Base-by-base conservation (phyloP, 2,113 vertebrate genomes). In the Mus pahari region DNA sequence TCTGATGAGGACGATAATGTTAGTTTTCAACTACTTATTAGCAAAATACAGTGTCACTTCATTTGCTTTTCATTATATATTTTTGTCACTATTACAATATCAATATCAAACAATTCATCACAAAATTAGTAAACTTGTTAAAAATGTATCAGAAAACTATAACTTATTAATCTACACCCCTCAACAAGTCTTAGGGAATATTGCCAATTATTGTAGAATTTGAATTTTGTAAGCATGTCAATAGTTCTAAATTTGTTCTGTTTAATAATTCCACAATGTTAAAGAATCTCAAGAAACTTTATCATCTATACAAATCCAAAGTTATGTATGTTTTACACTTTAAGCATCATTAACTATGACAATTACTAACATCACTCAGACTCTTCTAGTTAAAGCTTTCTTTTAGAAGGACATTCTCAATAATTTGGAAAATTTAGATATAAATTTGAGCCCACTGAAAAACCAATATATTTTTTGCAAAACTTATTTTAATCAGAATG, bases 341-440 rank as follows among this genome's bases (percentile, higher is more conserved):
- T 96, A 13, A 93, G 89, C 50, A 74, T 82, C 5, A 62, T 64
- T 87, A 89, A 70, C 5, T 74, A 42, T 84, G 16, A 55, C 2
- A 84, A 39, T 48, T 90, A 66, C 62, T 82, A 86, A 50, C 92
- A 45, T 28, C 45, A 70, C 5, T 95, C 48, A 88, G 88, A 58
- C 79, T 81, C 6, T 88, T 93, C 19, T 90, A 13, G 24, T 45
- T 78, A 62, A 94, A 9, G 84, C 70, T 17, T 16, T 86, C 71
- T 14, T 16, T 88, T 82, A 60, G 22, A 90, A 89, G 0, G 31
- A 2, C 12, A 86, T 82, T 22, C 20, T 42, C 28, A 70, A 33
- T 53, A 75, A 24, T 94, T 94, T 90, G 33, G 33, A 8, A 31
- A 82, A 95, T 19, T 20, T 77, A 97, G 93, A 78, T 11, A 89